Base-by-base conservation (phyloP, 2,797 vertebrate species). In the Orestias chungarensis region DNA sequence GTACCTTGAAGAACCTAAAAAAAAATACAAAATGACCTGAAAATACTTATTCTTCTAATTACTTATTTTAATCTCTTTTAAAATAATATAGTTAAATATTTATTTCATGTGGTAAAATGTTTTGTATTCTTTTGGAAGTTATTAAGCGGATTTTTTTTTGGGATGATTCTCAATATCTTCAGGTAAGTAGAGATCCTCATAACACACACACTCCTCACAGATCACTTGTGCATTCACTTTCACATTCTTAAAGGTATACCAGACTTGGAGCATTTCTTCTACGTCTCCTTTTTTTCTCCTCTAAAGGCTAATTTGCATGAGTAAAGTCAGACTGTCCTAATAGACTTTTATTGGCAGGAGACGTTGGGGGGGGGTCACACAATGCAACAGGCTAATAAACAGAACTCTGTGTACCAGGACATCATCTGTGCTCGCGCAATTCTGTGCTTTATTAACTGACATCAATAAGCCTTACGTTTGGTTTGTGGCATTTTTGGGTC, bases 311-410 rank as follows among this genome's bases (percentile, higher is more conserved):
- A 88, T 89, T 89, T 85, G 78, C 85, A 90, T 90, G 78, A 78
- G 78, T 86, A 88, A 92, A 91, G 82, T 91, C 88, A 87, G 85
- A 91, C 76, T 75, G 76, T 73, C 87, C 84, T 86, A 88, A 90
- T 85, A 82, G 87, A 91, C 82, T 75, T 90, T 89, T 86, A 89
- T 86, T 89, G 86, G 82, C 82, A 82, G 44, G 73, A 86, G 83
- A 73, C 29, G 20, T 65, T 43, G 15, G 65, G 31, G 78, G 66
- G 66, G 79, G 70, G 75, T 89, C 76, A 84, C 86, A 90, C 88
- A 80, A 81, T 82, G 79, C 68, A 74, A 27, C 85, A 83, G 84
- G 79, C 79, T 85, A 82, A 91, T 87, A 73, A 79, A 80, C 73
- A 74, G 76, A 86, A 83, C 64, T 0, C 71, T 61, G 52, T 81